Conservation (phyloP, 2,888 invertebrate genomes). For the Pseudococcus longispinus region DNA sequence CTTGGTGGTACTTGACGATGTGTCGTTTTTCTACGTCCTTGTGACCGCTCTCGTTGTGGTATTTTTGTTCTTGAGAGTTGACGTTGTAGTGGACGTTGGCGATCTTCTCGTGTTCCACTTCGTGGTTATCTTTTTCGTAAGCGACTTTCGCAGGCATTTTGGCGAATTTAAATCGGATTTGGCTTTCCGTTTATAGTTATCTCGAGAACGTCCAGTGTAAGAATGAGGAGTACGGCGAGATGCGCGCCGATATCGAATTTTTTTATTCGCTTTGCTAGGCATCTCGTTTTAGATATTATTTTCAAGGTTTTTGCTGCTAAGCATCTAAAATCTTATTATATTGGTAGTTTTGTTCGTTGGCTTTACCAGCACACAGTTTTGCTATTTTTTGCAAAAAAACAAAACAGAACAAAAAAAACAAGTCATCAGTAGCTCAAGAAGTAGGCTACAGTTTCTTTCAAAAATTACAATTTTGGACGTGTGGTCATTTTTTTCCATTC, state of each 20-base stretch:
- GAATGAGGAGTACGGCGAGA: not conserved
- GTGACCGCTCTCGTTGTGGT: not conserved
- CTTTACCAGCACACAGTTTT: too few species aligned
- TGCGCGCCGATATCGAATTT: not conserved
- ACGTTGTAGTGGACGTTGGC: constrained; percentile 2
- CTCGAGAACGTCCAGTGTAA: constrained; percentile 1
- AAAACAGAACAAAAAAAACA: too few species aligned
- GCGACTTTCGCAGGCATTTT: constrained; percentile 29
- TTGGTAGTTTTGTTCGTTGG: too few species aligned
- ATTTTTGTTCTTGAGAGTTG: not conserved
- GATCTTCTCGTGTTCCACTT: constrained; percentile 1
- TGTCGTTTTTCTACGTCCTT: constrained; percentile 15
- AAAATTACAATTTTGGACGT: too few species aligned
- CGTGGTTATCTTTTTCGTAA: constrained; percentile 2
- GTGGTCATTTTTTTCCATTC: too few species aligned
- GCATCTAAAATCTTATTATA: too few species aligned
- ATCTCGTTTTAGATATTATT: too few species aligned
- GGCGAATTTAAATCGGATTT: not conserved
- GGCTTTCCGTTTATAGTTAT: not conserved
- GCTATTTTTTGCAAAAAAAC: too few species aligned
- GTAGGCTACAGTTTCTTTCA: too few species aligned
- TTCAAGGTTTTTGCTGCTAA: too few species aligned
- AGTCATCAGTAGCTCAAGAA: too few species aligned
- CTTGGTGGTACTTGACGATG: not conserved
- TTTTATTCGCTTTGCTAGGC: not conserved